phyloP scores from a whole-genome alignment of 2,888 invertebrate species.

The Kryphioiulus occultus region DNA sequence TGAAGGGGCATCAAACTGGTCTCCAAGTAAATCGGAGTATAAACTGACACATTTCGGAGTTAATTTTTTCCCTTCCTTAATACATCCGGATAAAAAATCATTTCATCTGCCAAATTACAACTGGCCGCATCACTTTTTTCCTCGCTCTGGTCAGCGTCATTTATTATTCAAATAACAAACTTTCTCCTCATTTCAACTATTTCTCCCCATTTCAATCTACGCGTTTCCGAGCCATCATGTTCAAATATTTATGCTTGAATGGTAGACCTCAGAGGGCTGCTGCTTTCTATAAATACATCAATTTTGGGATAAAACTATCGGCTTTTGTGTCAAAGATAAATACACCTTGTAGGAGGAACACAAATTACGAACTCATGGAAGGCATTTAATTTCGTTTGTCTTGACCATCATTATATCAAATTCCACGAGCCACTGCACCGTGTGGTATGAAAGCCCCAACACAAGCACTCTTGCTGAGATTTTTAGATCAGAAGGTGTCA shows the following conservation, averaged over 20 bases:
- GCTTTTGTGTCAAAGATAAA: slow-evolving; percentile 14
- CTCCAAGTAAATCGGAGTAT: neutral
- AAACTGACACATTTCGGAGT: slow-evolving; percentile 33
- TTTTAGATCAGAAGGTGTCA: neutral
- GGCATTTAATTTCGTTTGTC: slow-evolving; percentile 17
- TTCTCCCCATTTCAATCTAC: slow-evolving; percentile 18
- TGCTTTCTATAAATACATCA: slow-evolving; percentile 4
- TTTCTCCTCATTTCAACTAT: slow-evolving; percentile 26
- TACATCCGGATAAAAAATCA: slow-evolving; percentile 33
- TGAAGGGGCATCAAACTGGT: neutral
- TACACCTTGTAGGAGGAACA: neutral
- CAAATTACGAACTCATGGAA: neutral
- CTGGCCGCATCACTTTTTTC: slow-evolving; percentile 11
- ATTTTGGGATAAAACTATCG: slow-evolving; percentile 9
- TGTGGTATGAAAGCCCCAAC: neutral
- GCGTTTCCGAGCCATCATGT: neutral
- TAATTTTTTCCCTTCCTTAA: slow-evolving; percentile 30
- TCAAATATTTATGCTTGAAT: slow-evolving; percentile 6
- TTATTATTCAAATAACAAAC: slow-evolving; percentile 42
- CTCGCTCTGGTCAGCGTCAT: slow-evolving; percentile 13
- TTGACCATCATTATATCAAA: slow-evolving; percentile 27
- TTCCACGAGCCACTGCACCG: neutral
- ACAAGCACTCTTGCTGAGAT: neutral
- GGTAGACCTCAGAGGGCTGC: neutral
- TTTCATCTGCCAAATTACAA: slow-evolving; percentile 44